phyloP scores from a whole-genome alignment of 2,113 vertebrate genomes.

The Grallaria varia region DNA sequence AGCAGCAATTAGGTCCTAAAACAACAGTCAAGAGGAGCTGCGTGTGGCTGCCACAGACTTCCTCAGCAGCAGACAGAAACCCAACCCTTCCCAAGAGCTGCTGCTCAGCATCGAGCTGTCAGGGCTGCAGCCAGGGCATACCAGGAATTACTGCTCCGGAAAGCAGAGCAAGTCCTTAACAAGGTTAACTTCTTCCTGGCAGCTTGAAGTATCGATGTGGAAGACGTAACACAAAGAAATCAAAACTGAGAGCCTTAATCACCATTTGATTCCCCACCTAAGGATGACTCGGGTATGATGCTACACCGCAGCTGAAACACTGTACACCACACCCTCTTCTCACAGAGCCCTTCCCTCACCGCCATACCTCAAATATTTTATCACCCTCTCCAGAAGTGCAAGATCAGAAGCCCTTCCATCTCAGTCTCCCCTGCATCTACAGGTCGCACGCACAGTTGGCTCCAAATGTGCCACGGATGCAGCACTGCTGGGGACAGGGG shows the following conservation, averaged over 20 bases:
- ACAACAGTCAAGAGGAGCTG: neutral
- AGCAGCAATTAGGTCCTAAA: neutral
- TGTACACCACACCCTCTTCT: neutral
- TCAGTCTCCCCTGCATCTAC: neutral
- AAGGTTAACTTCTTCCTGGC: neutral
- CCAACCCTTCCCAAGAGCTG: neutral
- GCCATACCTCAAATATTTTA: conserved; percentile 32
- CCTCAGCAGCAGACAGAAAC: conserved; percentile 9
- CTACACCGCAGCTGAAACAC: neutral
- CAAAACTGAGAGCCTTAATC: neutral
- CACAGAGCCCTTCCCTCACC: neutral
- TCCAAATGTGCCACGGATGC: fast-evolving
- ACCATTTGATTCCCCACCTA: conserved; percentile 7
- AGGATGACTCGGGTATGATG: neutral
- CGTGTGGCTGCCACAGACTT: neutral
- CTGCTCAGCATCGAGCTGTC: neutral
- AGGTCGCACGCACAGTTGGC: fast-evolving
- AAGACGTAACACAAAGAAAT: neutral
- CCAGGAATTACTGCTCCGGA: neutral
- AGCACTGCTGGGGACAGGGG: neutral
- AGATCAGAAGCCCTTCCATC: neutral
- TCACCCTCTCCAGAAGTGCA: neutral
- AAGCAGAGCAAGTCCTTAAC: neutral
- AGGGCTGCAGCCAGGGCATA: neutral
- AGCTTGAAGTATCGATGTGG: neutral